Percentiles rank a stretch among this genome's conserved stretches.
Conservation (phyloP, 2,888 invertebrate genomes). For the Tenodera sinensis region DNA sequence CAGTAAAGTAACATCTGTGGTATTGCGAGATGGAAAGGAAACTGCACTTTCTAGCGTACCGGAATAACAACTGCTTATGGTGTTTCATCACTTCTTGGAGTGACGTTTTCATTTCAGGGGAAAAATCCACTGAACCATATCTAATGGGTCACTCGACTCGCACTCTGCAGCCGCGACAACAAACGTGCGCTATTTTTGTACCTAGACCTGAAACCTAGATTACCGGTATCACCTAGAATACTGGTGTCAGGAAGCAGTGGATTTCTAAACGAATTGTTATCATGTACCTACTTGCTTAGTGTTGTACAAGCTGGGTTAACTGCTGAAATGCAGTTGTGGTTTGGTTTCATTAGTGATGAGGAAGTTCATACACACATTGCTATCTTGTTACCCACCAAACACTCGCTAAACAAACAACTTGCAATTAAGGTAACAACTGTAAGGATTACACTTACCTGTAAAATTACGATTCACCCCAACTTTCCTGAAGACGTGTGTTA, state of each 20-base stretch:
- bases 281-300: no score
- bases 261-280: no score
- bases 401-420: no score
- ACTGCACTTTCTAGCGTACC: neutral
- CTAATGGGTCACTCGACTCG: neutral
- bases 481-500: no score
- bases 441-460: no score
- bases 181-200: neutral
- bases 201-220: neutral
- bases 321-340: no score
- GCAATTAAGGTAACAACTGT: no score
- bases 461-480: no score
- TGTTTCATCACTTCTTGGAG: neutral
- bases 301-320: no score
- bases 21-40: neutral
- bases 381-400: no score
- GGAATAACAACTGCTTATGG: neutral
- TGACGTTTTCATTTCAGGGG: neutral
- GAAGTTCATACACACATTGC: no score
- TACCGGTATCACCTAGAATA: neutral
- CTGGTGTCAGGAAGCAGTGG: neutral
- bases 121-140: neutral
- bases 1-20: neutral
- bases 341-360: no score
- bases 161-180: neutral